phyloP scores from a whole-genome alignment of 2,797 vertebrate species.

The Girardinus metallicus region DNA sequence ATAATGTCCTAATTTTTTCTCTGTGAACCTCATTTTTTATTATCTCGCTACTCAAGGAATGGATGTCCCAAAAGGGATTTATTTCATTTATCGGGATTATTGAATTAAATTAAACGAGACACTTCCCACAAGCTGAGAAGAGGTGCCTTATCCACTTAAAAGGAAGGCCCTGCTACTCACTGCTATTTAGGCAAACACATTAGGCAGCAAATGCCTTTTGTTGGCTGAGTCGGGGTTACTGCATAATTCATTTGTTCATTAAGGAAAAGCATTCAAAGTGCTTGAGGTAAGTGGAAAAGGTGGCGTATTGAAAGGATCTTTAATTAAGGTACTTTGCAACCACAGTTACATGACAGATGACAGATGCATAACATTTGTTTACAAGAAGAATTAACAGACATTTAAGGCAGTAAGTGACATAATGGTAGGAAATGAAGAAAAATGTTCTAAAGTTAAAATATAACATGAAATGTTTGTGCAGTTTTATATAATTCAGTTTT shows the following conservation, averaged over 20 bases:
- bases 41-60: constrained; percentile 86
- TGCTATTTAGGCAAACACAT: constrained; percentile 83
- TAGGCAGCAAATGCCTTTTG: constrained; percentile 78
- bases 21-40: constrained; percentile 88
- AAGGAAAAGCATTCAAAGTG: constrained; percentile 73
- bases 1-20: constrained; percentile 90
- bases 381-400: constrained; percentile 45
- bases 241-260: constrained; percentile 82
- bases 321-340: constrained; percentile 78
- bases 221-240: constrained; percentile 72
- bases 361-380: constrained; percentile 66
- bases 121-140: constrained; percentile 81
- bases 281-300: constrained; percentile 77
- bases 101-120: constrained; percentile 91
- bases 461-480: background rate
- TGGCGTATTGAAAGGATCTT: constrained; percentile 77
- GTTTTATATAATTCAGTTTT: background rate
- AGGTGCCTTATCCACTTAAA: constrained; percentile 83
- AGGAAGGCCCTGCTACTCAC: constrained; percentile 80
- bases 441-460: constrained; percentile 5
- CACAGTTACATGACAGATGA: constrained; percentile 68
- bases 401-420: constrained; percentile 33
- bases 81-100: constrained; percentile 90
- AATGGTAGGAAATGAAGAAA: background rate
- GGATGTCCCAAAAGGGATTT: constrained; percentile 89